Evolutionary conservation across 2,888 invertebrate genomes (phyloP), one percentile per base, ranked within the genome.

Genomic region (Pristionchus arcanus): DNA sequence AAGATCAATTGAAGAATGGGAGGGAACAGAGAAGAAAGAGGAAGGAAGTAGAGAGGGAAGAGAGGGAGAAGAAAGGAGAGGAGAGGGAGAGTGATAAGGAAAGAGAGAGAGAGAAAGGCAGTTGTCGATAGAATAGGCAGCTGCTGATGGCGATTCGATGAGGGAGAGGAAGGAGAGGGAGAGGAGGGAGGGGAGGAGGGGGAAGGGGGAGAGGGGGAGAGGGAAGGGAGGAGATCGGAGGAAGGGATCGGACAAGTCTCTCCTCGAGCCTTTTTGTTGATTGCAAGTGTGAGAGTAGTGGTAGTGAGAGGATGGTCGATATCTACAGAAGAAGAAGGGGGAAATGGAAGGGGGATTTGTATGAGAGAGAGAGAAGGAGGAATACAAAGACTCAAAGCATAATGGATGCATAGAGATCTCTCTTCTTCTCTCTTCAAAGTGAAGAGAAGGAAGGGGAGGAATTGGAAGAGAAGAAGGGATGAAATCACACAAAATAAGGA

Each of bases 371-470:
- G 68, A 31, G 68, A 28, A 25, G 28, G 68, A 31, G 15, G 31
- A 31, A 68, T 68, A 28, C n/a, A 71, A 71, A 71, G 71, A 31
- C 31, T 31, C 31, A 71, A 71, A 71, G 71, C 71, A 71, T 71
- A 71, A 71, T 71, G 34, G 71, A 71, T 71, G 71, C 71, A 71
- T 71, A 31, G 71, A 71, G 71, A 71, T 71, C 71, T 71, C 71
- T 34, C 71, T 71, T 71, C 71, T 34, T 31, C 15, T 68, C 68
- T 68, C 68, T 63, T 63, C 68, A 9, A 34, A 19, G 71, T 71
- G 34, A 34, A 34, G 71, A 25, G 34, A 71, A 71, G 34, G 34
- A 34, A 71, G 21, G 68, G 71, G 68, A 71, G 71, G 34, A 71
- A 71, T 71, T 71, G 34, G 71, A 71, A 34, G 71, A 71, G 71